Conservation (phyloP, 2,113 vertebrate species). For the Neogobius melanostomus region DNA sequence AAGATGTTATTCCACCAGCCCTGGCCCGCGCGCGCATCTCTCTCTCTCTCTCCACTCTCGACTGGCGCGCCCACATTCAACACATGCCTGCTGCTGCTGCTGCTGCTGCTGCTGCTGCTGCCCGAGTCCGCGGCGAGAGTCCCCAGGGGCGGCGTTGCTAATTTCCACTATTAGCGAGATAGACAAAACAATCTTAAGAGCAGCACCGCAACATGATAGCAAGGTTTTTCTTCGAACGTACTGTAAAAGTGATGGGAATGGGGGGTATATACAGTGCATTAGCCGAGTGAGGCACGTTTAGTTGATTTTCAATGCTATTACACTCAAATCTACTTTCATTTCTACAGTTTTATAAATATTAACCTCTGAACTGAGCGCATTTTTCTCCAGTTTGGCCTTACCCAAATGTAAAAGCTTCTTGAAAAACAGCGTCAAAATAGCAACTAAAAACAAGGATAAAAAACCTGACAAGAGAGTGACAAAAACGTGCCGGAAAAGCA, state of each 20-base stretch:
- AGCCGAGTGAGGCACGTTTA: not conserved
- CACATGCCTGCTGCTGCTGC: conserved; percentile 16
- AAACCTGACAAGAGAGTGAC: no score
- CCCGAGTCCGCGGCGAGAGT: not conserved
- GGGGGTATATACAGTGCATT: not conserved
- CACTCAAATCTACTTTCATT: no score
- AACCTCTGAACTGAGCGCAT: no score
- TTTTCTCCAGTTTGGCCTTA: no score
- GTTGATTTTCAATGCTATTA: not conserved
- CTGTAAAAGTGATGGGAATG: conserved; percentile 29
- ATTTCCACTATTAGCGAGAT: conserved; percentile 45
- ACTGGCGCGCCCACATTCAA: conserved; percentile 26
- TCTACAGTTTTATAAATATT: no score
- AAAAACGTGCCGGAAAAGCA: no score
- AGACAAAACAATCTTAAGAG: conserved; percentile 48
- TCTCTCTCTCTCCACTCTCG: not conserved
- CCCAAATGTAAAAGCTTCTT: no score
- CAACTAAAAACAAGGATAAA: no score
- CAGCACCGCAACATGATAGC: conserved; percentile 41
- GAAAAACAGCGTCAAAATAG: no score
- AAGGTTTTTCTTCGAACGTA: conserved; percentile 23
- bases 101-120: no score
- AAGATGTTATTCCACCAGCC: conserved; percentile 74
- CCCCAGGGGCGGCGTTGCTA: conserved; percentile 44
- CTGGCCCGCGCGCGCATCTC: conserved; percentile 32